These are phyloP conservation scores for Tridacna gigas DNA, from an alignment of 2,888 invertebrate species.

Conservation along the genomic window DNA sequence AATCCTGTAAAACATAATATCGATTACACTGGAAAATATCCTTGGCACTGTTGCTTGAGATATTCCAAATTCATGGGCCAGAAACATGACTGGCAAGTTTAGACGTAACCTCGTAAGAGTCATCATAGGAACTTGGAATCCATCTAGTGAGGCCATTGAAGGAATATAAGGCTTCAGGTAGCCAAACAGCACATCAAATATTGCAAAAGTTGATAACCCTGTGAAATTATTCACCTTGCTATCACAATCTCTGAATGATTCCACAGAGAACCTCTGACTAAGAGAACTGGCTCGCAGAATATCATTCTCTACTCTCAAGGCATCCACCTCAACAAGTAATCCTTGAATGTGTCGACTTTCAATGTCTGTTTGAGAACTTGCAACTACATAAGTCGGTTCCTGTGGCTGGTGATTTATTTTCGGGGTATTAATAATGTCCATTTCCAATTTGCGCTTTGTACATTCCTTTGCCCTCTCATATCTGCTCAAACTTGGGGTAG, in stretches of 20 bases:
- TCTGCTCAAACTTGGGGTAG: slow-evolving; percentile 5
- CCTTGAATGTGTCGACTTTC: neutral
- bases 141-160: neutral
- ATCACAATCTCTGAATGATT: neutral
- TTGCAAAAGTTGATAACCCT: neutral
- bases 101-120: slow-evolving; percentile 43
- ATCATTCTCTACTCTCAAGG: neutral
- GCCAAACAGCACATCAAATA: neutral
- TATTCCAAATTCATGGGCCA: slow-evolving; percentile 36
- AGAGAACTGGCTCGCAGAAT: neutral
- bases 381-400: neutral
- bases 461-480: slow-evolving; percentile 2
- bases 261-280: neutral
- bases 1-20: slow-evolving; percentile 35
- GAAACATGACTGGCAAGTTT: slow-evolving; percentile 31
- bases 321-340: neutral
- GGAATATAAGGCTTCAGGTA: slow-evolving; percentile 23
- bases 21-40: slow-evolving; percentile 27
- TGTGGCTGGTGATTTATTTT: neutral
- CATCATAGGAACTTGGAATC: slow-evolving; percentile 31
- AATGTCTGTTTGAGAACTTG: slow-evolving; percentile 25
- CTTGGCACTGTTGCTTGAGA: slow-evolving; percentile 34
- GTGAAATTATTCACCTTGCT: slow-evolving; percentile 15
- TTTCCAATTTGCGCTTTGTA: neutral
- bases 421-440: neutral